Evolutionary conservation across 2,113 vertebrate species (phyloP), one percentile per base, ranked within the genome.

Genomic region (Takifugu flavidus): DNA sequence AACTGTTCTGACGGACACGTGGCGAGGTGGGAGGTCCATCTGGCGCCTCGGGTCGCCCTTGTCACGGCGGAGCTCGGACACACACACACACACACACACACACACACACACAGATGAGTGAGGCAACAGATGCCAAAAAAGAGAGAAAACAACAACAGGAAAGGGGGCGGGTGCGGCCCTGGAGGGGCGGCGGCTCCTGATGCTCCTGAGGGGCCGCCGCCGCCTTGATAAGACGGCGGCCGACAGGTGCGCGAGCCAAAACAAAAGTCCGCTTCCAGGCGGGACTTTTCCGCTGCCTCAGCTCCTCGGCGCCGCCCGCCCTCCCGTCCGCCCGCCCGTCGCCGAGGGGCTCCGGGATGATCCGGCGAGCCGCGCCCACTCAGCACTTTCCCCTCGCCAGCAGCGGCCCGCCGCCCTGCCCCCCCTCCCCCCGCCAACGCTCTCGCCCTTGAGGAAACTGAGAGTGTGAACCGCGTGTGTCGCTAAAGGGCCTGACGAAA

Each of bases 391-490:
- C 79, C 60, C 64, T 65, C 27, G 77, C 78, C 42, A 75, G 20
- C 20, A 20, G 20, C 20, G 20, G 20, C 78, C 39, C 86, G 78
- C 68, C 68, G 70, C 56, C 66, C 43, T 67, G 59, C 75, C 60
- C 74, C 64, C 57, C 75, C 60, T 73, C 64, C 57, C 49, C 73
- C 67, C 53, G 75, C 77, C 72, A 74, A 76, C 82, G 84, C 83
- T 81, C 64, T 59, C 86, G 89, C 79, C 89, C 89, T 91, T 90
- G 86, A 89, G 87, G 80, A 65, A 81, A 56, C 53, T 61, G 26
- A 7, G 51, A 49, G 59, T 34, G 51, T 39, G 45, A 54, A 43
- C 25, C 58, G 62, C 53, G 28, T 58, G 50, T 54, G 29, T 5
- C 5, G 29, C 29, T 29, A 5, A 29, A 20, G 20, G 20, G 20